A percentile compares a stretch with the other conserved stretches of the same genome.
Evolutionary conservation across 2,113 vertebrate species (phyloP).

Genomic region (Tenebrosternarchus preto): DNA sequence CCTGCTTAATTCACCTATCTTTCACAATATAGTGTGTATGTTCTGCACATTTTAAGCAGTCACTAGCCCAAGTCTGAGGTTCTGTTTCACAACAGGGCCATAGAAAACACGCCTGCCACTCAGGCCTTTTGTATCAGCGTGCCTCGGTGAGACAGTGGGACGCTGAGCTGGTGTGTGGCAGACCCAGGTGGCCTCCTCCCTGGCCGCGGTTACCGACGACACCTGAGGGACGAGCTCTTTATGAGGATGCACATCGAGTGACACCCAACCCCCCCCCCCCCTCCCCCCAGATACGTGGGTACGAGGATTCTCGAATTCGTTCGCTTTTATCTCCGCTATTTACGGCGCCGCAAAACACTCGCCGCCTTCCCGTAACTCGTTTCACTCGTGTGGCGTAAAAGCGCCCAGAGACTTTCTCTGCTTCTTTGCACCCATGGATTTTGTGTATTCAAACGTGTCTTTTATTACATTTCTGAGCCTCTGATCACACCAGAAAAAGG

Average conservation of each 20-base stretch:
- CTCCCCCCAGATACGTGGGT: slow-evolving; percentile 56
- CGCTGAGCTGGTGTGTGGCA: too few relatives aligned
- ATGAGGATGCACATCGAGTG: slow-evolving; percentile 62
- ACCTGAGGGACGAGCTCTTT: slow-evolving; percentile 68
- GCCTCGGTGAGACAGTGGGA: neutral
- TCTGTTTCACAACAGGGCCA: too few relatives aligned
- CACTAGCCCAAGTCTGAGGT: neutral
- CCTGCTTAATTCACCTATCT: neutral
- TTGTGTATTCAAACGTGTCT: slow-evolving; percentile 7
- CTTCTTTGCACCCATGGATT: slow-evolving; percentile 46
- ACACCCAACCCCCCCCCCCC: too few relatives aligned
- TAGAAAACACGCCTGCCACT: too few relatives aligned
- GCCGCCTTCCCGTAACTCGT: slow-evolving; percentile 48
- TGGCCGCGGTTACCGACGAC: slow-evolving; percentile 66
- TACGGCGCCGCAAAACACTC: slow-evolving; percentile 2
- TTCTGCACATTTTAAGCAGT: too few relatives aligned
- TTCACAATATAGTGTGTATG: too few relatives aligned
- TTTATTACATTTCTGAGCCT: neutral
- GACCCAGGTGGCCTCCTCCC: slow-evolving; percentile 53
- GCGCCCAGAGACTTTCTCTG: slow-evolving; percentile 39
- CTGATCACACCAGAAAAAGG: neutral
- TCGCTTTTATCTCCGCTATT: slow-evolving; percentile 14
- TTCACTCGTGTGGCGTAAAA: slow-evolving; percentile 36
- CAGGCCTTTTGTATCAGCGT: too few relatives aligned
- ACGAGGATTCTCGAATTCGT: slow-evolving; percentile 3